Evolutionary conservation across 30 jellyfish, hydroid and myxozoan species (phyloP).

Genomic region (Cassiopea andromeda): DNA sequence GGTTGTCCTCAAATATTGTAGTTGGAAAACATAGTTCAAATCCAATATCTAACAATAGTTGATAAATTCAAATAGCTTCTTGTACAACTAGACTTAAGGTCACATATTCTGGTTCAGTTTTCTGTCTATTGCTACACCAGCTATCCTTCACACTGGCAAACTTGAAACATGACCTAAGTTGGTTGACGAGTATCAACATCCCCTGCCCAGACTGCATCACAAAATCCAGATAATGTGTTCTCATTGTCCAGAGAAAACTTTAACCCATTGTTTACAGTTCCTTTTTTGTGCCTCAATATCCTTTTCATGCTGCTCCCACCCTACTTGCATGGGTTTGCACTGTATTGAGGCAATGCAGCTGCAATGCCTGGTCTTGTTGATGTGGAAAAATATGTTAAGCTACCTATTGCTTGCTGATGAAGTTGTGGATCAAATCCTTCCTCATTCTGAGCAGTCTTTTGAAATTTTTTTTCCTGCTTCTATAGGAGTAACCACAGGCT

Average conservation of each 20-base stretch:
- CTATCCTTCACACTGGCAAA: slow-evolving; percentile 13
- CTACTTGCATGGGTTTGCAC: slow-evolving; percentile 44
- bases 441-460: slow-evolving; percentile 1
- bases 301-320: slow-evolving; percentile 51
- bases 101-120: neutral
- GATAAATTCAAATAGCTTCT: no score
- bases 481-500: slow-evolving; percentile 51
- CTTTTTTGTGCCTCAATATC: slow-evolving; percentile 21
- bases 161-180: slow-evolving; percentile 16
- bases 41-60: no score
- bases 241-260: neutral
- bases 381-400: slow-evolving; percentile 11
- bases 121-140: slow-evolving; percentile 20
- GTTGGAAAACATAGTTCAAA: no score
- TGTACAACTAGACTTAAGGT: no score
- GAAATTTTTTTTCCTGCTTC: slow-evolving; percentile 21
- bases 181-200: neutral
- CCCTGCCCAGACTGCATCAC: slow-evolving; percentile 61
- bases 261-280: slow-evolving; percentile 17
- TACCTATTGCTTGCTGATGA: slow-evolving; percentile 29
- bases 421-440: neutral
- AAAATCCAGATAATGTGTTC: neutral
- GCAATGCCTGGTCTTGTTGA: slow-evolving; percentile 27
- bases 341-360: slow-evolving; percentile 36
- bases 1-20: no score